phyloP scores from a whole-genome alignment of 1,140 invertebrate genomes.

The Halictus rubicundus region DNA sequence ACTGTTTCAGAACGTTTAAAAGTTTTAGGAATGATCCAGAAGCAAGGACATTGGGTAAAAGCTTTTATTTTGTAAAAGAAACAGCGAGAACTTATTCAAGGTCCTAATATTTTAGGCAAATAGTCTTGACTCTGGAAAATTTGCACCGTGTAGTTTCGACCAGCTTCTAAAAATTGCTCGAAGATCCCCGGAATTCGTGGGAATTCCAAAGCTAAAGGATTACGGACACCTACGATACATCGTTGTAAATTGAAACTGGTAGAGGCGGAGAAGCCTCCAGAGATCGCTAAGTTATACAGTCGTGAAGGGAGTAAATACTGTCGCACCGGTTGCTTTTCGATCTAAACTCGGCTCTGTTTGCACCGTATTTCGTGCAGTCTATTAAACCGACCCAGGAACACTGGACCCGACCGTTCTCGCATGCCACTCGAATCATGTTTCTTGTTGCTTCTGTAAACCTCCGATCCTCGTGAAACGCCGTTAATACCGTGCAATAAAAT shows the following conservation, averaged over 20 bases:
- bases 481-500: slow-evolving; percentile 18
- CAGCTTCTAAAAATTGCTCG: no score
- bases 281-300: not conserved
- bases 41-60: no score
- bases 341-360: not conserved
- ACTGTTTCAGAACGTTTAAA: no score
- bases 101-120: no score
- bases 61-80: no score
- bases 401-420: no score
- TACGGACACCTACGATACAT: not conserved
- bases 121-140: no score
- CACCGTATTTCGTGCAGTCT: not conserved
- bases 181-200: no score
- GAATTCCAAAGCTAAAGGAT: not conserved
- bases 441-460: not conserved
- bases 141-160: no score
- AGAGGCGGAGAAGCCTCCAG: not conserved
- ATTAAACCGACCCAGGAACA: not conserved
- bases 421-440: not conserved
- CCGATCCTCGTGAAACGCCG: not conserved
- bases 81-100: no score
- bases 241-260: not conserved
- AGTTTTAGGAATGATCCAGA: no score
- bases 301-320: not conserved
- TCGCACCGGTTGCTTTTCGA: not conserved